Conservation (phyloP, 2,113 vertebrate species). For the Vulpes vulpes region DNA sequence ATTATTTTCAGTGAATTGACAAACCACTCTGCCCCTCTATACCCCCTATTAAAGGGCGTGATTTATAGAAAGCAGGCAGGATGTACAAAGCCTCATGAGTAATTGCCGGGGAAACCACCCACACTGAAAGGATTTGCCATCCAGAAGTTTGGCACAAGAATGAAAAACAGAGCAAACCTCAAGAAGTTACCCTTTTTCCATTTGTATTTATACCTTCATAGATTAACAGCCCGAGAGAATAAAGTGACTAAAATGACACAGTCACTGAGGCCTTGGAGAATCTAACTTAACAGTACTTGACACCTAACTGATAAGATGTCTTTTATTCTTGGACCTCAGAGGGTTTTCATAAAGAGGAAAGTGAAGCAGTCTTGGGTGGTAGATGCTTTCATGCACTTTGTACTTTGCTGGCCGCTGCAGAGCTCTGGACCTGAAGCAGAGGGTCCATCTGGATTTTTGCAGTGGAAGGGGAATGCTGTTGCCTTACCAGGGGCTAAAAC, state of each 20-base stretch:
- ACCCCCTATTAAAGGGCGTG: not conserved
- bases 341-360: not conserved
- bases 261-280: not conserved
- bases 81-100: not conserved
- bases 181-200: constrained; percentile 7
- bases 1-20: constrained; percentile 29
- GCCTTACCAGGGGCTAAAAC: not conserved
- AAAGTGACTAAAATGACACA: not conserved
- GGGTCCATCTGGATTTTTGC: not conserved
- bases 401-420: too few species aligned
- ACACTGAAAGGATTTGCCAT: not conserved
- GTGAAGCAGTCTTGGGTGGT: not conserved
- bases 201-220: not conserved
- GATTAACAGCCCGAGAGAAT: constrained; percentile 29
- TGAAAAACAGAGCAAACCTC: not conserved
- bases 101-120: not conserved
- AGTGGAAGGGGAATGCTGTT: not conserved
- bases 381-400: not conserved
- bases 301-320: not conserved
- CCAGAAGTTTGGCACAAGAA: not conserved
- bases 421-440: not conserved
- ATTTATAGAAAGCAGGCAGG: not conserved
- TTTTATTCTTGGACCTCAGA: constrained; percentile 38
- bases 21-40: not conserved
- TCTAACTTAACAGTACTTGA: not conserved